Conservation (phyloP, 2,797 vertebrate genomes). For the Calcarius lapponicus region DNA sequence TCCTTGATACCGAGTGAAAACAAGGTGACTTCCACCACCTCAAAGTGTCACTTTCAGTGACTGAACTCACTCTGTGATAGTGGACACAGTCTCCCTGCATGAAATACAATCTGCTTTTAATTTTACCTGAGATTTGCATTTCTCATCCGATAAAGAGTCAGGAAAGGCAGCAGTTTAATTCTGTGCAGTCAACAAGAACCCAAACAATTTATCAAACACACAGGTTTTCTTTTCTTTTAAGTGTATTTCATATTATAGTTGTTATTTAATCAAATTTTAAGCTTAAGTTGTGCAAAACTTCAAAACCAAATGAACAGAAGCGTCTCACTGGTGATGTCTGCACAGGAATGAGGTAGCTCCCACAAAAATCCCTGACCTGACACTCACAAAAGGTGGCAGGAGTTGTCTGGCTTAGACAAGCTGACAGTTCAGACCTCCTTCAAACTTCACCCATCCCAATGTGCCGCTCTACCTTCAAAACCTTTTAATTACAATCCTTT, state of each 20-base stretch:
- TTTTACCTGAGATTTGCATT: not conserved
- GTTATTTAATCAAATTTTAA: not conserved
- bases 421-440: not conserved
- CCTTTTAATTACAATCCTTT: not conserved
- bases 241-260: not conserved
- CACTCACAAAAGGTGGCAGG: not conserved
- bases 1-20: not conserved
- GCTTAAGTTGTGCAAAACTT: not conserved
- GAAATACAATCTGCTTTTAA: not conserved
- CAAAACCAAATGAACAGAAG: not conserved
- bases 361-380: not conserved
- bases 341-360: not conserved
- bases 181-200: not conserved
- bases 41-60: not conserved
- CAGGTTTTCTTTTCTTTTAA: not conserved
- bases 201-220: not conserved
- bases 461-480: not conserved
- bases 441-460: not conserved
- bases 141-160: not conserved
- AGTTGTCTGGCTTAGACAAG: not conserved
- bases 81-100: not conserved
- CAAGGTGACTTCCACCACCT: not conserved
- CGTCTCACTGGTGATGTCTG: not conserved
- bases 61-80: not conserved
- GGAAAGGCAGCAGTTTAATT: not conserved